phyloP scores from a whole-genome alignment of 2,888 invertebrate species.

The Chloroclystis v-ata region DNA sequence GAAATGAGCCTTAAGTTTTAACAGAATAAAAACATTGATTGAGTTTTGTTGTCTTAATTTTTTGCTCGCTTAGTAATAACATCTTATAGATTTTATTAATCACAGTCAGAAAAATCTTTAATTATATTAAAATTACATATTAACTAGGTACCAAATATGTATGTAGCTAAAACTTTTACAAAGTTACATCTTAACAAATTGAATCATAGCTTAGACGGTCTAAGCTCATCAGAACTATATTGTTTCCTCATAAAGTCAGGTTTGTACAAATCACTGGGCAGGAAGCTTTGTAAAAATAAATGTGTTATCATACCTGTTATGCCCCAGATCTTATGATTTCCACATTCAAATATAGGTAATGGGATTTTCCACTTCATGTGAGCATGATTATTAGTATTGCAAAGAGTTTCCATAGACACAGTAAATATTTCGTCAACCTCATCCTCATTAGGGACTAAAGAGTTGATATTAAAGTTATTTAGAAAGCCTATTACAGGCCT shows the following conservation, averaged over 20 bases:
- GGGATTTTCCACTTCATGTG: constrained; percentile 79
- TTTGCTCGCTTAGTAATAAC: neutral
- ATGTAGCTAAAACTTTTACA: too few species aligned
- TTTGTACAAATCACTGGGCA: constrained; percentile 48
- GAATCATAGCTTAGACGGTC: constrained; percentile 53
- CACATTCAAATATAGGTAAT: constrained; percentile 78
- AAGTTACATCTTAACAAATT: too few species aligned
- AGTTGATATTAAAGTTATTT: constrained; percentile 66
- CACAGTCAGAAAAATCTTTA: too few species aligned
- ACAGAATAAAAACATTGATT: constrained; percentile 1
- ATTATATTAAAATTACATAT: too few species aligned
- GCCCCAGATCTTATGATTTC: constrained; percentile 83
- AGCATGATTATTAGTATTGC: constrained; percentile 77
- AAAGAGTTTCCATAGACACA: constrained; percentile 81
- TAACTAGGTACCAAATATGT: too few species aligned
- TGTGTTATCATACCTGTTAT: constrained; percentile 88
- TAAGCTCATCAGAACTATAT: constrained; percentile 47
- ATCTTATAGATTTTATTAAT: too few species aligned
- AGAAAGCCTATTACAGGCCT: constrained; percentile 83
- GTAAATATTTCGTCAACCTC: constrained; percentile 91
- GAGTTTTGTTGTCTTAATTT: neutral
- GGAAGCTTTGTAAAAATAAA: constrained; percentile 68
- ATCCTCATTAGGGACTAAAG: constrained; percentile 78
- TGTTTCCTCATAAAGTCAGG: constrained; percentile 49
- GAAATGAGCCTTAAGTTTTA: too few species aligned